Evolutionary conservation across 2,113 vertebrate genomes (phyloP).

Genomic region (Leptocoma aspasia): DNA sequence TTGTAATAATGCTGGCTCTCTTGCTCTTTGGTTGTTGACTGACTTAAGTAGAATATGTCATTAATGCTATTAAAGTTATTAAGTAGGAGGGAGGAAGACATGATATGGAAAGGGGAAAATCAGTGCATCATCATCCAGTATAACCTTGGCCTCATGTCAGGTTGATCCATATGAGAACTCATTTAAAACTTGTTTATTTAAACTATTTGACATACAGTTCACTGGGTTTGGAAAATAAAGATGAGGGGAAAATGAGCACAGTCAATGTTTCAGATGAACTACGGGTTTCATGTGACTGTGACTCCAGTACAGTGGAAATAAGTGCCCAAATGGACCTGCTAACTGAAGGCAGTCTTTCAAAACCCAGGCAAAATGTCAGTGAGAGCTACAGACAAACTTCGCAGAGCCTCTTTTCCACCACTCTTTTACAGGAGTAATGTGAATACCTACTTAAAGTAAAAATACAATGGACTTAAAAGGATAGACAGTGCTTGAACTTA

Average conservation of each 20-base stretch:
- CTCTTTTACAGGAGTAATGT: not conserved
- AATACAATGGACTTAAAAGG: not conserved
- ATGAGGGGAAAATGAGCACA: not conserved
- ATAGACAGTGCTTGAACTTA: not conserved
- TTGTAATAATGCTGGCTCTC: not conserved
- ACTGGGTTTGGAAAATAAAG: not conserved
- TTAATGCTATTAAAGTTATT: not conserved
- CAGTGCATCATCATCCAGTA: fast-evolving
- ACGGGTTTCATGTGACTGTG: not conserved
- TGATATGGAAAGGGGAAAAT: not conserved
- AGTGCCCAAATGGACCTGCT: not conserved
- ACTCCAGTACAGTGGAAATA: not conserved
- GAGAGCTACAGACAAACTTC: not conserved
- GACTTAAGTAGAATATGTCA: not conserved
- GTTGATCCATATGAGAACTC: not conserved
- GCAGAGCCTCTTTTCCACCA: not conserved
- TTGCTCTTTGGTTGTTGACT: not conserved
- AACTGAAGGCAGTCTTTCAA: not conserved
- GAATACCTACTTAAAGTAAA: not conserved
- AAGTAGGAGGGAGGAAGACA: not conserved
- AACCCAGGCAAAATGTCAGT: not conserved
- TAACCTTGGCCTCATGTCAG: not conserved
- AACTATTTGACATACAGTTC: not conserved
- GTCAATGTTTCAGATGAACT: not conserved
- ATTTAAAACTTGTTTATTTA: not conserved